phyloP scores from a whole-genome alignment of 1,140 invertebrate genomes.

The Hypothenemus hampei region DNA sequence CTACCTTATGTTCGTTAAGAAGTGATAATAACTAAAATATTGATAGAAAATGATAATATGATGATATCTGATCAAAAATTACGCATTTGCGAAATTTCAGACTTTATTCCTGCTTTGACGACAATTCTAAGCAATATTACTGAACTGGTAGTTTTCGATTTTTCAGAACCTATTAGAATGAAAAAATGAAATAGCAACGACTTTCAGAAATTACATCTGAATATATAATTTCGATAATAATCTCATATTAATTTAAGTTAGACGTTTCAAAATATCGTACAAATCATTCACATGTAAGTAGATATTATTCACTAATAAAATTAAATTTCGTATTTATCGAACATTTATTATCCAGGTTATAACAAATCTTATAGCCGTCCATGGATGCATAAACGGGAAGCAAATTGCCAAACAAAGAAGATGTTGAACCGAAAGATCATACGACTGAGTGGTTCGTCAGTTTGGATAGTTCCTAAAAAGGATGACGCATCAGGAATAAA shows the following conservation, averaged over 20 bases:
- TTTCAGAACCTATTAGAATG: slow-evolving; percentile 1
- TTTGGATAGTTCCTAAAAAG: slow-evolving; percentile 26
- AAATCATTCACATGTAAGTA: slow-evolving; percentile 11
- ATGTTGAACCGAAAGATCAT: slow-evolving; percentile 26
- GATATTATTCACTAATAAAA: slow-evolving; percentile 28
- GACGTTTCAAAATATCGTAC: slow-evolving; percentile 2
- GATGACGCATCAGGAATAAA: slow-evolving; percentile 30
- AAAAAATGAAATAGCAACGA: slow-evolving; percentile 2
- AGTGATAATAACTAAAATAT: slow-evolving; percentile 9
- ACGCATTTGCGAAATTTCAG: slow-evolving; percentile 8
- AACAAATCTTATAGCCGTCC: slow-evolving; percentile 20
- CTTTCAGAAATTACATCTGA: slow-evolving; percentile 5
- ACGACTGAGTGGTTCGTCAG: slow-evolving; percentile 6
- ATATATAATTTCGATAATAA: not conserved
- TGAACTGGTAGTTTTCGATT: slow-evolving; percentile 8
- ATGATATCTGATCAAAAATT: slow-evolving; percentile 15
- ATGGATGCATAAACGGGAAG: slow-evolving; percentile 10
- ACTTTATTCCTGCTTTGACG: slow-evolving; percentile 9
- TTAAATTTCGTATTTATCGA: slow-evolving; percentile 31
- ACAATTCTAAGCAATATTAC: slow-evolving; percentile 10
- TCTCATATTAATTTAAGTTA: not conserved
- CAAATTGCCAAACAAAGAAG: slow-evolving; percentile 9
- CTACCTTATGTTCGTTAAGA: slow-evolving; percentile 3
- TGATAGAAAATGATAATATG: slow-evolving; percentile 13
- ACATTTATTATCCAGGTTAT: slow-evolving; percentile 26